Evolutionary conservation across 2,888 invertebrate genomes (phyloP), one percentile per base, ranked within the genome.

Genomic region (Amiota minor): DNA sequence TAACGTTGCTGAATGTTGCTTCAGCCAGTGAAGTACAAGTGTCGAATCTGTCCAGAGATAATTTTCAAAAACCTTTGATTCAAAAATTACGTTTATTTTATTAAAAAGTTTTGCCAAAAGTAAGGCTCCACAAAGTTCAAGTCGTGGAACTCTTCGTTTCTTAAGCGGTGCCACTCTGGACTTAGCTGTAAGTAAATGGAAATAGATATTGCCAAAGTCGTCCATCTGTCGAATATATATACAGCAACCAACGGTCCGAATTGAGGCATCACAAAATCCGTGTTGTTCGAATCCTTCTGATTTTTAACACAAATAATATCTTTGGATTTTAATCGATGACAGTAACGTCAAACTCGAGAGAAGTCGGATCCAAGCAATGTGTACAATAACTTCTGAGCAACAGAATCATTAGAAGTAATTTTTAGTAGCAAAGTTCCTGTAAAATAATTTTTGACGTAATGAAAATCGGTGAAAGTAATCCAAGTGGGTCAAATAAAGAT

Each of bases 141-240:
- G 23, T 23, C 61, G 23, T 11, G 61, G 61, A 14, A 23, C 2
- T 20, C 10, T 20, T 16, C 23, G 61, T 61, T 14, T 16, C 23
- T 61, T 61, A 16, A 61, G 61, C 23, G 61, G 61, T 20, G 23
- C 61, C 1, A 61, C 20, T 61, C 61, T 23, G 20, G 61, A 61
- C 20, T 61, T 61, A 14, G 61, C 61, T 9, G 9, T 23, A 20
- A 61, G 23, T 23, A 9, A 20, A 14, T 23, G 16, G 20, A 61
- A 18, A 49, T 49, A 12, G 49, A 49, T 49, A 12, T 49, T 49
- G 49, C 49, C 9, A 49, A 12, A 49, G 12, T 49, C 49, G 49
- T 49, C 49, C 49, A 49, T 49, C 49, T 49, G 49, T 9, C 12
- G 49, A 49, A 49, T 49, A 49, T 49, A 49, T 49, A 49, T 49